Evolutionary conservation across 2,113 vertebrate species (phyloP).

Genomic region (Sprattus sprattus): DNA sequence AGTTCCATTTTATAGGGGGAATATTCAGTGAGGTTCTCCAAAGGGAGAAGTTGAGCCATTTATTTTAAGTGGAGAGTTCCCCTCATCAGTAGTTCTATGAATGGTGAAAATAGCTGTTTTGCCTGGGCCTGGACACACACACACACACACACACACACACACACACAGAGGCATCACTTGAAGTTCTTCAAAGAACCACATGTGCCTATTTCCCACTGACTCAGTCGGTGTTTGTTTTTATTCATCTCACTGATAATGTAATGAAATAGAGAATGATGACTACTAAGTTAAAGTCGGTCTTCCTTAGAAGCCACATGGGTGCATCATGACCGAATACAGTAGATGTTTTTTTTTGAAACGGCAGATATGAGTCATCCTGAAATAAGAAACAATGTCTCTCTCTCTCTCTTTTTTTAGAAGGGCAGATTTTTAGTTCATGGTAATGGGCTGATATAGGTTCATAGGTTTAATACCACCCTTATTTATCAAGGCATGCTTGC

Average conservation of each 20-base stretch:
- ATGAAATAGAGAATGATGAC: background rate
- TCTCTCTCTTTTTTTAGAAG: background rate
- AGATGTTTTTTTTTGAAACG: background rate
- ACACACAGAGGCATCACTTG: conserved; percentile 5
- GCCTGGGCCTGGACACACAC: too few relatives aligned
- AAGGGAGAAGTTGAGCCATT: background rate
- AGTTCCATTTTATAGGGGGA: too few relatives aligned
- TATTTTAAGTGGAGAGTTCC: background rate
- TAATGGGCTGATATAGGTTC: background rate
- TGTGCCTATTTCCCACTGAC: conserved; percentile 15
- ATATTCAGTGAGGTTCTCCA: too few relatives aligned
- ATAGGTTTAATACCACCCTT: background rate
- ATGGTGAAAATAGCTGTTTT: too few relatives aligned
- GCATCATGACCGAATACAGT: background rate
- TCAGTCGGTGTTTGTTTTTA: conserved; percentile 4
- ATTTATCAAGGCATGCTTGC: background rate
- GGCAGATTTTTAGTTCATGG: background rate
- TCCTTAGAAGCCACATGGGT: background rate
- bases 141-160: background rate
- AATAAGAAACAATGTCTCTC: background rate
- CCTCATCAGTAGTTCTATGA: too few relatives aligned
- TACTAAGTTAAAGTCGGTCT: background rate
- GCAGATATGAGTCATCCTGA: background rate
- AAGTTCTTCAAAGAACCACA: conserved; percentile 3
- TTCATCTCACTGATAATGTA: conserved; percentile 4